Evolutionary conservation across 2,888 invertebrate genomes (phyloP).

Genomic region (Camptogramma bilineatum): DNA sequence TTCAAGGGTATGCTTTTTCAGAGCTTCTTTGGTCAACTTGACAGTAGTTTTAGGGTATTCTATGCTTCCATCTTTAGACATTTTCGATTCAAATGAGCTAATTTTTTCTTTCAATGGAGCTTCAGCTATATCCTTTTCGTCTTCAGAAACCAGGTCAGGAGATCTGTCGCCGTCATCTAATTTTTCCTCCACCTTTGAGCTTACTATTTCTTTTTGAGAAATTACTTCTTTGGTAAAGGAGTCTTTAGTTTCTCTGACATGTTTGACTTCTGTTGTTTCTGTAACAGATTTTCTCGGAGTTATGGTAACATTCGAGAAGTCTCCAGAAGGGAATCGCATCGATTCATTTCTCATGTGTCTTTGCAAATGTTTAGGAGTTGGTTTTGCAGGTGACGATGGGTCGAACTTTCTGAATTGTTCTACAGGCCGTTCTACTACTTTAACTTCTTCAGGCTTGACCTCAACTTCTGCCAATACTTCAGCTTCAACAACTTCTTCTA

Average conservation of each 20-base stretch:
- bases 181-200: constrained; percentile 85
- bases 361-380: constrained; percentile 82
- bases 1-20: constrained; percentile 80
- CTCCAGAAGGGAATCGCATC: constrained; percentile 83
- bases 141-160: constrained; percentile 74
- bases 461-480: constrained; percentile 58
- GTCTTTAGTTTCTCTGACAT: constrained; percentile 64
- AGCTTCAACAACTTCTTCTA: constrained; percentile 66
- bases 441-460: constrained; percentile 65
- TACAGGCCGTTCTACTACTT: constrained; percentile 64
- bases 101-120: constrained; percentile 76
- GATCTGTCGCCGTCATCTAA: constrained; percentile 76
- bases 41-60: constrained; percentile 74
- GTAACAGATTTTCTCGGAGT: constrained; percentile 76
- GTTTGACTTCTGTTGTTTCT: constrained; percentile 76
- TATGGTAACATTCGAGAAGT: constrained; percentile 82
- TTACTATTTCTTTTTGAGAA: constrained; percentile 78
- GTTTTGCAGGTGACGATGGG: constrained; percentile 78
- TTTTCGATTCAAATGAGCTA: constrained; percentile 79
- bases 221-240: constrained; percentile 68
- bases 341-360: constrained; percentile 83
- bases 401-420: constrained; percentile 79
- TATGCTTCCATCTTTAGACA: constrained; percentile 71
- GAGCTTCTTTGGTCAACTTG: constrained; percentile 81
- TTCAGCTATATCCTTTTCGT: constrained; percentile 81